Conservation (phyloP, 2,113 vertebrate genomes). For the Microtus ochrogaster region DNA sequence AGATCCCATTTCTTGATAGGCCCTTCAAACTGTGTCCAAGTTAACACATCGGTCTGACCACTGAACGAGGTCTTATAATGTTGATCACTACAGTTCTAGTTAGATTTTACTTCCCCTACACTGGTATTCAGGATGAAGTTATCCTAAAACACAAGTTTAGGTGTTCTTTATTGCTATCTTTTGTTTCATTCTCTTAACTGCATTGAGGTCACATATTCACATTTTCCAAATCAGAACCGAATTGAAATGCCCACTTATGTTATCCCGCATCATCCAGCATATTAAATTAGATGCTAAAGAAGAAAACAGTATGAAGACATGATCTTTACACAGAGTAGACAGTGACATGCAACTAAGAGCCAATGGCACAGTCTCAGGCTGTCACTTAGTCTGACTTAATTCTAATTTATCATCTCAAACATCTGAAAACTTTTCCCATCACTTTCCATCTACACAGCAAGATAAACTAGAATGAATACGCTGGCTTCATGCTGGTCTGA, state of each 20-base stretch:
- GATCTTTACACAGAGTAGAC: background rate
- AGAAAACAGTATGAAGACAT: background rate
- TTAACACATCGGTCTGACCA: background rate
- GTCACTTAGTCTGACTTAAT: background rate
- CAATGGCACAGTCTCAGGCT: background rate
- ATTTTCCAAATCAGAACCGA: conserved; percentile 28
- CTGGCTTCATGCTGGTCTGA: background rate
- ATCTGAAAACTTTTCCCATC: background rate
- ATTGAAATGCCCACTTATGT: background rate
- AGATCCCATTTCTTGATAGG: background rate
- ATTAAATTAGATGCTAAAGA: background rate
- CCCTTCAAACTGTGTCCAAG: background rate
- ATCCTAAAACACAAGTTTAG: background rate
- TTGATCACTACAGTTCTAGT: background rate
- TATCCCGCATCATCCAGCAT: background rate
- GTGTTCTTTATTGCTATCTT: background rate
- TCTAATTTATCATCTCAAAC: background rate
- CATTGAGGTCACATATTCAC: background rate
- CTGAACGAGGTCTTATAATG: conserved; percentile 9
- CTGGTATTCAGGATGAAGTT: background rate
- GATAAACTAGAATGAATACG: background rate
- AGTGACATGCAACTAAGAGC: accelerated
- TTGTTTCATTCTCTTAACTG: background rate
- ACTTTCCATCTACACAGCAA: background rate
- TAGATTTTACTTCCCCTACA: background rate